phyloP scores from a whole-genome alignment of 2,113 vertebrate genomes.

The Spilogale gracilis region DNA sequence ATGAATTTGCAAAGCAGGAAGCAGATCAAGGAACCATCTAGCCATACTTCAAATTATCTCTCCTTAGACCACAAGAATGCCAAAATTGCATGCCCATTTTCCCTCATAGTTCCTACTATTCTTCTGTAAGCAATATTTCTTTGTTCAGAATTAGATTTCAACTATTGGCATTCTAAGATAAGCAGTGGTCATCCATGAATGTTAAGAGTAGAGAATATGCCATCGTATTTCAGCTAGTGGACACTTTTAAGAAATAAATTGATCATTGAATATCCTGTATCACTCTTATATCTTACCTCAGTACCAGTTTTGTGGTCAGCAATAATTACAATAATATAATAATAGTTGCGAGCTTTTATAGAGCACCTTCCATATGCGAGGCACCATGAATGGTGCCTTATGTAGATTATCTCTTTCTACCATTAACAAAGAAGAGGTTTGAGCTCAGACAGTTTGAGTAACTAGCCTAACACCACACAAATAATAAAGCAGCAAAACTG shows the following conservation, averaged over 20 bases:
- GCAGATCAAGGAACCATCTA: neutral
- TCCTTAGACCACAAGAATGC: neutral
- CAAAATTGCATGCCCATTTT: neutral
- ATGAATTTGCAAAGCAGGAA: neutral
- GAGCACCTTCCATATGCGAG: neutral
- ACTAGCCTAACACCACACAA: neutral
- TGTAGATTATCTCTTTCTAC: neutral
- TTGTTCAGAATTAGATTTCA: neutral
- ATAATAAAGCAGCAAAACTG: neutral
- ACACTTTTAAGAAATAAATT: neutral
- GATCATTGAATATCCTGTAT: neutral
- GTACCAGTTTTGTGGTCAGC: neutral
- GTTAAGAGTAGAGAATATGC: neutral
- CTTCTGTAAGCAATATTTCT: neutral
- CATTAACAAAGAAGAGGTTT: neutral
- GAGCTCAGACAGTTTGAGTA: neutral
- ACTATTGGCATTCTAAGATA: neutral
- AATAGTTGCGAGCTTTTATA: neutral
- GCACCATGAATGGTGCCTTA: neutral
- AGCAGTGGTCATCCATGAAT: neutral
- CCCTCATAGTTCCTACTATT: neutral
- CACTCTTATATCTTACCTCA: neutral
- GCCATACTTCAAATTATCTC: neutral
- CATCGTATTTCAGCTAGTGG: neutral
- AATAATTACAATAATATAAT: neutral